Evolutionary conservation across 2,888 invertebrate species (phyloP).

Genomic region (Macrostomum cliftonense): DNA sequence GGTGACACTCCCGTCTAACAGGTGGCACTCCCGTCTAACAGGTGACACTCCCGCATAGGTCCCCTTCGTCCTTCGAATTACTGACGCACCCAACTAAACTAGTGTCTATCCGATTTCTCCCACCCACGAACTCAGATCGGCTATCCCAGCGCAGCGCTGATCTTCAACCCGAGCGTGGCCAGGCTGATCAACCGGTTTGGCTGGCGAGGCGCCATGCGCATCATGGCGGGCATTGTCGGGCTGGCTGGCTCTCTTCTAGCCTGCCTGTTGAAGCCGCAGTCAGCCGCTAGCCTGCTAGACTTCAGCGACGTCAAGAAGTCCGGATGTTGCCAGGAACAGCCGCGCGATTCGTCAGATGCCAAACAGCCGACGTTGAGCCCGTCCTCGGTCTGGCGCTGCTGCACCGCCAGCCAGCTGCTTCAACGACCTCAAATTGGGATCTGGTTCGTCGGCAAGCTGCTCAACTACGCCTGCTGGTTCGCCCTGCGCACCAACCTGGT

Average conservation of each 20-base stretch:
- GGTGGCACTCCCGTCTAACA: no score
- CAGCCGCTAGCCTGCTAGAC: no score
- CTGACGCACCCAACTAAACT: no score
- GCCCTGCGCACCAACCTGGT: conserved; percentile 5
- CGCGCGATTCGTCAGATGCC: no score
- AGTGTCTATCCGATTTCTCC: no score
- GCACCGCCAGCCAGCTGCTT: background rate
- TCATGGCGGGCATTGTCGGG: background rate
- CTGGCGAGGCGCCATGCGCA: conserved; percentile 1
- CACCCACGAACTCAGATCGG: background rate
- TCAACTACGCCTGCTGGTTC: conserved; percentile 8
- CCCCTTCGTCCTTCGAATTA: no score
- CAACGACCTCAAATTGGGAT: background rate
- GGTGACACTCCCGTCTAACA: no score
- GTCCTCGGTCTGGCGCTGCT: no score
- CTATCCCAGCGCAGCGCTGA: conserved; percentile 2
- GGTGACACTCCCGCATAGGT: no score
- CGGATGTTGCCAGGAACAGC: no score
- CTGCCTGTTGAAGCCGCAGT: background rate
- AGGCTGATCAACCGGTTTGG: conserved; percentile 1
- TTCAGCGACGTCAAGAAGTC: no score
- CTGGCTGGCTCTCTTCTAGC: background rate
- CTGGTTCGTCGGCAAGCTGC: conserved; percentile 7
- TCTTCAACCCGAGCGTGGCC: conserved; percentile 2
- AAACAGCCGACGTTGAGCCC: no score